Base-by-base conservation (phyloP, 2,113 vertebrate species). In the Heteronetta atricapilla region DNA sequence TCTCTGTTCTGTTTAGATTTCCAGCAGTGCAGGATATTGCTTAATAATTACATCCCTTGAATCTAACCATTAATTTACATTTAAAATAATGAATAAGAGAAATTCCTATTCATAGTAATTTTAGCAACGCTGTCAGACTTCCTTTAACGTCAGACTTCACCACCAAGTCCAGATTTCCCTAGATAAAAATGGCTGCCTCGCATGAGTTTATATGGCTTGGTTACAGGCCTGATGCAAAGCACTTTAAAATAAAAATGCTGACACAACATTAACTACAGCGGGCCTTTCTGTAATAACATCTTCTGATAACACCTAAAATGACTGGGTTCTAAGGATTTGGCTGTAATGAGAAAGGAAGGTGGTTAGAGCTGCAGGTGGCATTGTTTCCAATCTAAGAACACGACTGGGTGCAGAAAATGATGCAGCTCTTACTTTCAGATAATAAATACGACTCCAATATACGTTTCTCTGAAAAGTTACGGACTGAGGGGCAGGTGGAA, bases 381-480 rank as follows among this genome's bases (percentile, higher is more conserved):
- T 77, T 53, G 88, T 96, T 98, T 97, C 96, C 96, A 97, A 98
- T 98, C 97, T 97, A 94, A 94, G 83, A 94, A 89, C 97, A 82
- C 95, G 4, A 97, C 96, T 94, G 96, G 96, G 93, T 79, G 96
- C 96, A 96, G 92, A 89, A 94, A 76, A 82, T 23, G 62, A 81
- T 81, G 86, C 11, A 10, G 77, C 46, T 93, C 78, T 81, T 91
- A 77, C 93, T 96, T 94, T 78, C 79, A 93, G 97, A 80, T 83
- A 95, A 75, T 53, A 96, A 91, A 91, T 70, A 70, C 74, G 34
- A 6, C 55, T 38, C 17, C 4, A 42, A 68, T 58, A 25, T 13
- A 22, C 25, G 11, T 80, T 88, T 63, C 67, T 69, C 40, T 48
- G 56, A 31, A 66, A 88, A 68, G 38, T 64, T 83, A 55, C 19